These are phyloP conservation scores for Chunga burmeisteri DNA, from an alignment of 2,113 vertebrate species.

Conservation along the genomic window DNA sequence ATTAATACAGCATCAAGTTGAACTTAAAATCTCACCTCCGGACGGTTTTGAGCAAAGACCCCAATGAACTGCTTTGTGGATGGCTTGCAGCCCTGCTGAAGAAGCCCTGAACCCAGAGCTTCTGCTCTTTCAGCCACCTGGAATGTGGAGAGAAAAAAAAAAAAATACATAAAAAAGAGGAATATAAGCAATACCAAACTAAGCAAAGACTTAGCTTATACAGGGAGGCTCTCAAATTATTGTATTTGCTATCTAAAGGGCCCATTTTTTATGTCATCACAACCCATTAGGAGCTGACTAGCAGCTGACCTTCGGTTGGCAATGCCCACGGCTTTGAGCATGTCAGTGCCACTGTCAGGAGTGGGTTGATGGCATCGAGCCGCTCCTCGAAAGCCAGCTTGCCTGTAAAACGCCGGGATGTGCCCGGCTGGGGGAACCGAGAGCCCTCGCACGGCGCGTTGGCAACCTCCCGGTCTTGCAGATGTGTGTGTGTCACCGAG, in stretches of 20 bases:
- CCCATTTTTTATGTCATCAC: neutral
- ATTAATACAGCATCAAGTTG: neutral
- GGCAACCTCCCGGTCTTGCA: fast-evolving
- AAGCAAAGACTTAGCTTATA: neutral
- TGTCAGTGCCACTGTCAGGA: neutral
- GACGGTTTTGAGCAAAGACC: slow-evolving; percentile 96
- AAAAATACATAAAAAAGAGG: neutral
- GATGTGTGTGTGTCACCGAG: fast-evolving
- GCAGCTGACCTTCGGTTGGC: neutral
- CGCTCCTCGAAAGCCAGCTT: neutral
- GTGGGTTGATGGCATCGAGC: fast-evolving
- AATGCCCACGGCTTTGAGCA: fast-evolving
- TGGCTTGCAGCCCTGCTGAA: slow-evolving; percentile 88
- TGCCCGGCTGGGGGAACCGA: fast-evolving
- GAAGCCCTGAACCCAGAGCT: slow-evolving; percentile 90
- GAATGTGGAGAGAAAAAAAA: neutral
- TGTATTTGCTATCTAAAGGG: neutral
- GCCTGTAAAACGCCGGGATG: fast-evolving
- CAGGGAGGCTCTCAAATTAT: neutral
- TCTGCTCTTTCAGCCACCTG: slow-evolving; percentile 91
- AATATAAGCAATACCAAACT: neutral
- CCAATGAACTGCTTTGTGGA: slow-evolving; percentile 90
- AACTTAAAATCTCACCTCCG: slow-evolving; percentile 81
- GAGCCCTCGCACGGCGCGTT: fast-evolving
- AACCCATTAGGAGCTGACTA: neutral